These are phyloP conservation scores for Holothuria scabra DNA, from an alignment of 53 echinoderm and acorn worm genomes.

Conservation along the genomic window DNA sequence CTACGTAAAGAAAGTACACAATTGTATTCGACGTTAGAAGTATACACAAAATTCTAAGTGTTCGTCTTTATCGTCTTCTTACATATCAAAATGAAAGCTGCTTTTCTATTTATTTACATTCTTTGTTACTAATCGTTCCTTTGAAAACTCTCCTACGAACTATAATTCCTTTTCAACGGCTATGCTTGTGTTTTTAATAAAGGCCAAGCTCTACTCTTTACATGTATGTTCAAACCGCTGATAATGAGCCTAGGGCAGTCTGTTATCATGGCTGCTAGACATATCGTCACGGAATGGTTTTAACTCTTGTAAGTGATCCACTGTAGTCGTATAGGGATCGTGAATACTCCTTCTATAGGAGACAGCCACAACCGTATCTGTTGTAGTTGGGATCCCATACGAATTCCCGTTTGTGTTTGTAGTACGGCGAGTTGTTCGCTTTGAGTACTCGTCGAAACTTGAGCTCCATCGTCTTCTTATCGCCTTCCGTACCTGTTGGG, in stretches of 20 bases:
- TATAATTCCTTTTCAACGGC: too few species aligned
- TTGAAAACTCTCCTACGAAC: too few species aligned
- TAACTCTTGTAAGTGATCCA: slow-evolving; percentile 76
- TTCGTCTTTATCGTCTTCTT: too few species aligned
- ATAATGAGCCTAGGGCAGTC: slow-evolving; percentile 6
- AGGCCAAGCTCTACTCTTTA: too few species aligned
- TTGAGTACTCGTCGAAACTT: slow-evolving; percentile 82
- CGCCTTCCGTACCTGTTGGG: slow-evolving; percentile 75
- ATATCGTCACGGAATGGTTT: slow-evolving; percentile 74
- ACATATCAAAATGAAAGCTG: too few species aligned
- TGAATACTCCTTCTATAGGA: slow-evolving; percentile 77
- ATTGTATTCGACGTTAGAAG: too few species aligned
- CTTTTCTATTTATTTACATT: too few species aligned
- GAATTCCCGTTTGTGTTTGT: slow-evolving; percentile 70
- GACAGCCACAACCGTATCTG: slow-evolving; percentile 88
- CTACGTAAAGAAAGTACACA: too few species aligned
- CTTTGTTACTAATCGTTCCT: too few species aligned
- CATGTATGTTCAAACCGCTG: too few species aligned
- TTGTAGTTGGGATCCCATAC: slow-evolving; percentile 88
- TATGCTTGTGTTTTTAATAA: too few species aligned
- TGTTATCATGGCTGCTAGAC: slow-evolving; percentile 24
- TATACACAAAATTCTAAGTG: too few species aligned
- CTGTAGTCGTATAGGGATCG: slow-evolving; percentile 66
- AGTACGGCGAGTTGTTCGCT: slow-evolving; percentile 74
- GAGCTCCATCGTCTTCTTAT: slow-evolving; percentile 69